Percentiles rank a stretch among this genome's conserved stretches.
Evolutionary conservation across 2,888 invertebrate genomes (phyloP).

Genomic region (Mechanitis mazaeus): DNA sequence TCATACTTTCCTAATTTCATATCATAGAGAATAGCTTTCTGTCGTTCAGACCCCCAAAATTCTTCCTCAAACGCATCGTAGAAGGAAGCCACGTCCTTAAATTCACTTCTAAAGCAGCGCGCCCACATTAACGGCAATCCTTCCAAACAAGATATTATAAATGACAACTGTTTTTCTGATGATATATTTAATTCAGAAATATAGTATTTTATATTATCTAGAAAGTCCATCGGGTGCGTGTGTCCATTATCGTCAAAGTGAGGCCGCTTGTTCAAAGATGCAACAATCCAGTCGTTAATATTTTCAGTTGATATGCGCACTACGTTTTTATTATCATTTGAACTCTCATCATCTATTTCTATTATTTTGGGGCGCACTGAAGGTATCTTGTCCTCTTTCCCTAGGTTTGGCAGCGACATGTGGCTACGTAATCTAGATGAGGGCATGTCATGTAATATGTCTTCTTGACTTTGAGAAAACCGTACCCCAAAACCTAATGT

Average conservation of each 20-base stretch:
- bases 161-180: slow-evolving; percentile 58
- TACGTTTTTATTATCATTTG: slow-evolving; percentile 40
- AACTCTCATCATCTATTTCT: slow-evolving; percentile 59
- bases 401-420: slow-evolving; percentile 70
- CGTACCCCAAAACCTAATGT: slow-evolving; percentile 66
- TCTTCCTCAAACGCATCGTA: slow-evolving; percentile 65
- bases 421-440: slow-evolving; percentile 67
- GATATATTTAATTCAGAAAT: slow-evolving; percentile 62
- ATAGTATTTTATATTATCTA: slow-evolving; percentile 63
- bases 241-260: slow-evolving; percentile 65
- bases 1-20: slow-evolving; percentile 70
- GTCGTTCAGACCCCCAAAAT: slow-evolving; percentile 67
- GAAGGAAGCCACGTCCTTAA: slow-evolving; percentile 55
- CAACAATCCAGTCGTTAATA: slow-evolving; percentile 62
- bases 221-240: slow-evolving; percentile 68
- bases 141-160: slow-evolving; percentile 66
- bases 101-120: slow-evolving; percentile 63
- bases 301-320: slow-evolving; percentile 57
- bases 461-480: slow-evolving; percentile 68
- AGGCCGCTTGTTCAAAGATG: slow-evolving; percentile 62
- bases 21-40: slow-evolving; percentile 66
- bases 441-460: slow-evolving; percentile 64
- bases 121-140: slow-evolving; percentile 71
- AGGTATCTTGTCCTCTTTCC: slow-evolving; percentile 55
- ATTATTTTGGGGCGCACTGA: slow-evolving; percentile 53